Percentiles rank a stretch among this genome's conserved stretches.
Conservation (phyloP, 1,140 invertebrate genomes). For the Battus philenor region DNA sequence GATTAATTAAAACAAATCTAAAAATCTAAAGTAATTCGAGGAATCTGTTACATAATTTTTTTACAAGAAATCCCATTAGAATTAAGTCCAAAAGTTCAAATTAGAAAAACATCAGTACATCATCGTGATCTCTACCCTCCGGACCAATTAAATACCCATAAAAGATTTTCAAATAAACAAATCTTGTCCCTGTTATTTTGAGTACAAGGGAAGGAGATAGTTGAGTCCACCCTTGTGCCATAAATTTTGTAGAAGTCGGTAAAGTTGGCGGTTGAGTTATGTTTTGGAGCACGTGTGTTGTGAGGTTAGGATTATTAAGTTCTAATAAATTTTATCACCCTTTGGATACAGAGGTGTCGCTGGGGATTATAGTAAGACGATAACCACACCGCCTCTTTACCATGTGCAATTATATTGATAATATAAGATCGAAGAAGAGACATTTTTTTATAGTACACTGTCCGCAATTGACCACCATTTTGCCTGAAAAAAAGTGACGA, state of each 20-base stretch:
- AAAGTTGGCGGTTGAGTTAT: conserved; percentile 31
- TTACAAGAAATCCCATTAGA: conserved; percentile 5
- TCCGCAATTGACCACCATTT: too few relatives aligned
- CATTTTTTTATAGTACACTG: too few relatives aligned
- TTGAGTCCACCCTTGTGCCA: conserved; percentile 34
- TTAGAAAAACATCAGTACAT: background rate
- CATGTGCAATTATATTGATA: too few relatives aligned
- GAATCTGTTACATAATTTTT: background rate
- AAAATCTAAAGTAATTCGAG: too few relatives aligned
- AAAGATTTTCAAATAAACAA: conserved; percentile 47
- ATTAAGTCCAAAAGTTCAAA: conserved; percentile 6
- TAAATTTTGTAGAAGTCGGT: conserved; percentile 43
- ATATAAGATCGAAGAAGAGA: too few relatives aligned
- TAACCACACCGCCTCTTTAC: background rate
- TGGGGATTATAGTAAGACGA: background rate
- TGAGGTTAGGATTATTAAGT: conserved; percentile 54
- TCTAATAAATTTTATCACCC: conserved; percentile 50
- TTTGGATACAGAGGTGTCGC: conserved; percentile 26
- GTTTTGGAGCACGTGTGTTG: conserved; percentile 38
- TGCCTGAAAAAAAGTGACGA: too few relatives aligned
- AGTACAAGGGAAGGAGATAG: conserved; percentile 19
- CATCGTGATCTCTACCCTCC: conserved; percentile 4
- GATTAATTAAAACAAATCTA: too few relatives aligned
- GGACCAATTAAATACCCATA: conserved; percentile 48
- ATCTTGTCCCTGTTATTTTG: conserved; percentile 21